phyloP scores from a whole-genome alignment of 2,797 vertebrate species.

The Spheniscus humboldti region DNA sequence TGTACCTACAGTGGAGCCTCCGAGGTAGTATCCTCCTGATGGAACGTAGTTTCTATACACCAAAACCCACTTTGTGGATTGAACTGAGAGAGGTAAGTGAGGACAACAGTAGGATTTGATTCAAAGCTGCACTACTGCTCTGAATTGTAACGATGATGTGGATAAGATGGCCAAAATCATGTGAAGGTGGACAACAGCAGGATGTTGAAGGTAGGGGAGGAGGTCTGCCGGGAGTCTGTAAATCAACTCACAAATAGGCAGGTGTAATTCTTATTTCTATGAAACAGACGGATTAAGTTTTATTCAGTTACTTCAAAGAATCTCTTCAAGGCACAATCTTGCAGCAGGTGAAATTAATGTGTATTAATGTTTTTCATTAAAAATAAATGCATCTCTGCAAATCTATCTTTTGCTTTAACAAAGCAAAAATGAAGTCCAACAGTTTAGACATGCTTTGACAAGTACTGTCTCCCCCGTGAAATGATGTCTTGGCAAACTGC shows the following conservation, averaged over 20 bases:
- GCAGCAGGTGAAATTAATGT: background rate
- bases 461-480: background rate
- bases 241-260: background rate
- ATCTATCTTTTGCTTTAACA: background rate
- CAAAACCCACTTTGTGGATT: background rate
- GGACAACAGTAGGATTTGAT: background rate
- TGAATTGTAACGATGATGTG: background rate
- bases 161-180: background rate
- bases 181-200: background rate
- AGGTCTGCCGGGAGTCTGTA: background rate
- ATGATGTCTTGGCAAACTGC: background rate
- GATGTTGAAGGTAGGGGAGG: background rate
- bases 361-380: background rate
- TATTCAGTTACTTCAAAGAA: background rate
- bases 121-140: background rate
- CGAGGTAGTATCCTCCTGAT: background rate
- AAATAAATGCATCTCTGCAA: background rate
- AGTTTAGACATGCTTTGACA: background rate
- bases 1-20: background rate
- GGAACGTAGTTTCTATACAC: background rate
- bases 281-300: background rate
- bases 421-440: background rate
- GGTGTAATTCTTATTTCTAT: background rate
- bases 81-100: background rate
- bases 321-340: background rate